Percentiles rank a stretch among this genome's conserved stretches.
Evolutionary conservation across 2,113 vertebrate genomes (phyloP).

Genomic region (Phalacrocorax brasilianus): DNA sequence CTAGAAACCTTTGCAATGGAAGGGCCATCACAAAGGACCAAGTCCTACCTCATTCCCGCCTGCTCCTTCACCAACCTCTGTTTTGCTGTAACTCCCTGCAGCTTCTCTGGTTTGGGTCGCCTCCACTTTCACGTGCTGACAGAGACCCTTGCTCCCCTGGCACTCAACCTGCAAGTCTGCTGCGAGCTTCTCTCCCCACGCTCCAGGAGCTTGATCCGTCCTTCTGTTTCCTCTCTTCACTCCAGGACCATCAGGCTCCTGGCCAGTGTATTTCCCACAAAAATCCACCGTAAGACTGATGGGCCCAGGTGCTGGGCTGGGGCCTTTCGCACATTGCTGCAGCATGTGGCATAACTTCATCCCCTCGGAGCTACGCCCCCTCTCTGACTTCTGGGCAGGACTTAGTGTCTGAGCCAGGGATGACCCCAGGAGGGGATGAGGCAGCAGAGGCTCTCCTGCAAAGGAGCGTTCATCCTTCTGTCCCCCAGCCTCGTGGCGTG

Average conservation of each 20-base stretch:
- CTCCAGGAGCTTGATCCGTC: background rate
- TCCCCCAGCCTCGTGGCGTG: background rate
- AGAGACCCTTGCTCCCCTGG: background rate
- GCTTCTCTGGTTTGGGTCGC: background rate
- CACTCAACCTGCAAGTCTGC: background rate
- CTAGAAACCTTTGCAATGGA: background rate
- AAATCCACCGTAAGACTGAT: background rate
- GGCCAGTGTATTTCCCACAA: background rate
- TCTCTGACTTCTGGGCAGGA: background rate
- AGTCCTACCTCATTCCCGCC: background rate
- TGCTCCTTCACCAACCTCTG: constrained; percentile 26
- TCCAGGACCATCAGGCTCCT: background rate
- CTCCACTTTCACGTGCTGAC: background rate
- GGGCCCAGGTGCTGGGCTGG: background rate
- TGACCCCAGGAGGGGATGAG: background rate
- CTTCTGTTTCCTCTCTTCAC: background rate
- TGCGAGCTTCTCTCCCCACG: background rate
- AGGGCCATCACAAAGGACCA: background rate
- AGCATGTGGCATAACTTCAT: background rate
- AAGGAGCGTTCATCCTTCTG: background rate
- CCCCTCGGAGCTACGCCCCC: constrained; percentile 39
- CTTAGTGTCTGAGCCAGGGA: background rate
- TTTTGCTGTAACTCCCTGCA: background rate
- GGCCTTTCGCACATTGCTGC: background rate
- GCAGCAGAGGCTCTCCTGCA: background rate